Percentiles rank a stretch among this genome's conserved stretches.
Evolutionary conservation across 2,113 vertebrate species (phyloP).

Genomic region (Oryzias curvinotus): DNA sequence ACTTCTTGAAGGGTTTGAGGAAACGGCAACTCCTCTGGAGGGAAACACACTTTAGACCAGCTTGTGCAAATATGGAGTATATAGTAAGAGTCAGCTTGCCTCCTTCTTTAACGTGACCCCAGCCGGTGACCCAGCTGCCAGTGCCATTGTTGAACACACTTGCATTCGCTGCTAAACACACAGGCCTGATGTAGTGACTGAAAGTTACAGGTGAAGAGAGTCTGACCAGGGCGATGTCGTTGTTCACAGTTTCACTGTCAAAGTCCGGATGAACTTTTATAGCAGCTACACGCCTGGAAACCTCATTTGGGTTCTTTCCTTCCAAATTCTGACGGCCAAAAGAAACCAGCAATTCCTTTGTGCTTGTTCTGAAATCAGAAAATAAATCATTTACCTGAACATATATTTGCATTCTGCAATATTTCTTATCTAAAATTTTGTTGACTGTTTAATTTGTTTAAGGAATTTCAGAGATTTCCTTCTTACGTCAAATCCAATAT

Average conservation of each 20-base stretch:
- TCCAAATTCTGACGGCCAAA: slow-evolving; percentile 50
- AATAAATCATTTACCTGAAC: not conserved
- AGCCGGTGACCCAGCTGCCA: slow-evolving; percentile 82
- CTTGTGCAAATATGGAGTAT: slow-evolving; percentile 12
- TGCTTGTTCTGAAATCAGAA: not conserved
- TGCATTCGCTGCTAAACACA: slow-evolving; percentile 77
- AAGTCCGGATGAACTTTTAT: slow-evolving; percentile 68
- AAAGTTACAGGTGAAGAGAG: slow-evolving; percentile 68
- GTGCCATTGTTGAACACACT: slow-evolving; percentile 75
- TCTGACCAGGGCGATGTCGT: slow-evolving; percentile 79
- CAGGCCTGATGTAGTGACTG: slow-evolving; percentile 74
- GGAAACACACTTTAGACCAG: not conserved
- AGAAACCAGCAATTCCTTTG: not conserved
- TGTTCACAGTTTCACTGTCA: slow-evolving; percentile 37
- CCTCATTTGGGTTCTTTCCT: slow-evolving; percentile 28
- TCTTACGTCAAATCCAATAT: not conserved
- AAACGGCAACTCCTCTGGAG: slow-evolving; percentile 32
- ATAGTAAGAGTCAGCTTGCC: slow-evolving; percentile 52
- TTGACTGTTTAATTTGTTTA: not conserved
- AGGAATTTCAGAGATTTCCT: not conserved
- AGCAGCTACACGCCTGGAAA: slow-evolving; percentile 11
- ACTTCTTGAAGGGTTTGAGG: slow-evolving; percentile 69
- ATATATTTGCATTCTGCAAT: not conserved
- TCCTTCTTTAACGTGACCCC: slow-evolving; percentile 75
- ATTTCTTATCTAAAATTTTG: too few species aligned